Base-by-base conservation (phyloP, 2,888 invertebrate species). In the Tanypteryx hageni region DNA sequence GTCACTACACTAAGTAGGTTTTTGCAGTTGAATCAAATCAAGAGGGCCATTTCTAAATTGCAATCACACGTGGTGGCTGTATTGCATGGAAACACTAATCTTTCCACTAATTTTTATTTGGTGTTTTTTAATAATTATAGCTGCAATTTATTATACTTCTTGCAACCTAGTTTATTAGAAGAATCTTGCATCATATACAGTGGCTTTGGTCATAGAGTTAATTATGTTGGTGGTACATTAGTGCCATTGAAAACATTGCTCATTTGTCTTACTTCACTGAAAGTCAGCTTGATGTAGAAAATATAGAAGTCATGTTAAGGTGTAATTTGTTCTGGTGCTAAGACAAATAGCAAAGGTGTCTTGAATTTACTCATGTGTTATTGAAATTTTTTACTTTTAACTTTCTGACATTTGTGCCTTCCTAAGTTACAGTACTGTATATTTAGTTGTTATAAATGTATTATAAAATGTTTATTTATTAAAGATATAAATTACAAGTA, bases 61-160 rank as follows among this genome's bases (percentile, higher is more conserved):
- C 56, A 89, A 64, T 89, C 64, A 44, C 89, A 64, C 59, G 61
- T 89, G 31, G 68, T 64, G 68, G 89, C 64, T 89, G 27, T 31
- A 64, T 64, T 89, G 89, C 89, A 89, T 89, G 89, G 44, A 22
- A 31, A 64, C 44, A 89, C 76, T 64, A 89, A 16, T 27, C n/a
- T 18, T 89, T 56, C 4, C 44, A 18, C 64, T 44, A 18, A 83
- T 58, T 59, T 22, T 58, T 58, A 61, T 61, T 61, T 86, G 9
- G 61, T 58, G 13, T 61, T 27, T 31, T n/a, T 31, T 27, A 64
- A 14, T 27, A 59, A 86, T 31, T 76, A 11, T 76, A 27, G 27
- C 27, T 76, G 16, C 27, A 76, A 5, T 76, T 76, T 18, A 68
- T 11, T 68, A 22, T 13, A 76, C 76, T 76, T 76, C 76, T 76